phyloP scores from a whole-genome alignment of 2,888 invertebrate species.

The Ferdinandea cuprea region DNA sequence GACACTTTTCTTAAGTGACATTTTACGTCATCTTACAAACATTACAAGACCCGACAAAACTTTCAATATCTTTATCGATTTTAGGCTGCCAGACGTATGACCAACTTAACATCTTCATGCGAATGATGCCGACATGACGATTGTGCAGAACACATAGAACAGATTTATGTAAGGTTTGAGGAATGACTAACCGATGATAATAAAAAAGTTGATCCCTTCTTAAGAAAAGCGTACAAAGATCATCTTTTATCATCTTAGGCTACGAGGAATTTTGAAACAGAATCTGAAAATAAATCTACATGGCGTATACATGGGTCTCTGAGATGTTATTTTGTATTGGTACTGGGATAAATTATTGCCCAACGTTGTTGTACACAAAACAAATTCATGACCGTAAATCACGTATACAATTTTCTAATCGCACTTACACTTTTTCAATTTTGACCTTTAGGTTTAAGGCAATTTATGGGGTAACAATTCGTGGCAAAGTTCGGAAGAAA shows the following conservation, averaged over 20 bases:
- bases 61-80: constrained; percentile 77
- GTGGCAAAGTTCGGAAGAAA: no score
- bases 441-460: no score
- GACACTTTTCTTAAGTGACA: constrained; percentile 1
- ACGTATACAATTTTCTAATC: constrained; percentile 1
- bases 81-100: constrained; percentile 78
- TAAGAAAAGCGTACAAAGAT: neutral
- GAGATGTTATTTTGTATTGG: no score
- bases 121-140: constrained; percentile 77
- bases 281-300: constrained; percentile 33
- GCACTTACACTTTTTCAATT: no score
- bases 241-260: neutral
- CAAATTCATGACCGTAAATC: neutral
- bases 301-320: constrained; percentile 14
- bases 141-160: constrained; percentile 71
- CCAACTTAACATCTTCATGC: constrained; percentile 77
- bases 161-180: neutral
- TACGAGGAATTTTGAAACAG: neutral
- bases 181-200: constrained; percentile 12
- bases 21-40: constrained; percentile 29
- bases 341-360: no score
- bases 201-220: constrained; percentile 9
- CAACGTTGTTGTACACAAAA: constrained; percentile 28
- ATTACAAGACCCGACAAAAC: constrained; percentile 70
- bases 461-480: no score